A percentile compares a stretch with the other conserved stretches of the same genome.
These are phyloP conservation scores for Grallaria varia DNA, from an alignment of 2,113 vertebrate genomes.

Conservation along the genomic window DNA sequence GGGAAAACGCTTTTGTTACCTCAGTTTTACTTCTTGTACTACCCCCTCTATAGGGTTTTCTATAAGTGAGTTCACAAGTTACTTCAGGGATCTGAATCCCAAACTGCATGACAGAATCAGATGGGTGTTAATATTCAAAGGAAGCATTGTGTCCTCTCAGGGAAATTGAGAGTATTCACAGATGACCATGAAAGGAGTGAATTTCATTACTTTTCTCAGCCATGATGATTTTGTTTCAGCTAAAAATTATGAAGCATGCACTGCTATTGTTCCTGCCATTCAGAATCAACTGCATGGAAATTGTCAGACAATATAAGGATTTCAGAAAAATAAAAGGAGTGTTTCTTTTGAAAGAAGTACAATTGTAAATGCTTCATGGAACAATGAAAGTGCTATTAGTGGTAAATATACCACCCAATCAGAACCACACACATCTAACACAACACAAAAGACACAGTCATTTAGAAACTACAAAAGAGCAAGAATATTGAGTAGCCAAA, in stretches of 20 bases:
- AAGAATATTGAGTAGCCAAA: background rate
- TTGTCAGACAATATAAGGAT: conserved; percentile 28
- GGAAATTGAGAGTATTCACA: conserved; percentile 28
- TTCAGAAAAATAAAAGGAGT: conserved; percentile 41
- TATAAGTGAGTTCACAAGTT: background rate
- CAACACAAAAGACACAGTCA: background rate
- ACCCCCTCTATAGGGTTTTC: background rate
- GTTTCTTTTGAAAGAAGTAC: conserved; percentile 31
- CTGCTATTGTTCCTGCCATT: conserved; percentile 43
- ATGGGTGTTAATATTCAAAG: conserved; percentile 24
- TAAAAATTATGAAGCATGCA: conserved; percentile 49
- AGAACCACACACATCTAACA: background rate
- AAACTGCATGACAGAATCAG: background rate
- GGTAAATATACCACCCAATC: conserved; percentile 51
- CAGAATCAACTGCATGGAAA: conserved; percentile 54
- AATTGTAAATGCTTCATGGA: conserved; percentile 31
- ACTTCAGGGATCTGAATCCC: background rate
- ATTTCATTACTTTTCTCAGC: conserved; percentile 53
- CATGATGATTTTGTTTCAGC: conserved; percentile 39
- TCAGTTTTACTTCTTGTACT: background rate
- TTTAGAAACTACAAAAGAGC: conserved; percentile 4
- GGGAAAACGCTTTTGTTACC: background rate
- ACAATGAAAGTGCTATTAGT: conserved; percentile 34
- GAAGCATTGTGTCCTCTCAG: background rate
- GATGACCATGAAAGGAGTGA: conserved; percentile 36